Base-by-base conservation (phyloP, 2,113 vertebrate genomes). In the Piaya cayana region DNA sequence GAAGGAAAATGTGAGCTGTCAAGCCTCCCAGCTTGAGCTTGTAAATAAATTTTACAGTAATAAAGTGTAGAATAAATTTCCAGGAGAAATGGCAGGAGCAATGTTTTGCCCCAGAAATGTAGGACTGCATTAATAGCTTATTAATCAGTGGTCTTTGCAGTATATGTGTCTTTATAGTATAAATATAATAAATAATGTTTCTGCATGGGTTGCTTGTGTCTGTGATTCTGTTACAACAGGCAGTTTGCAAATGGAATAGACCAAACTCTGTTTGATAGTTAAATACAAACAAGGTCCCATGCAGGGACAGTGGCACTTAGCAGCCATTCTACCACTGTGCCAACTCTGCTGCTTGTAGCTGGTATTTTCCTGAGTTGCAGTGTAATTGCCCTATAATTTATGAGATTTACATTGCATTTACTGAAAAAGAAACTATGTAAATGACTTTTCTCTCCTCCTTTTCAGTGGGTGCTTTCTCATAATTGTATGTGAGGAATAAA, bases 1-100 rank as follows among this genome's bases (percentile, higher is more conserved):
- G 92, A 92, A 83, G 85, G 45, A 94, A 95, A 96, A 89, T 92
- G 47, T 81, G 60, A 81, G 67, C 60, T 81, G 71, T 90, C 80
- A 91, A 37, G 10, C 25, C 71, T 83, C 62, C 64, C 60, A 68
- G 72, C 93, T 69, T 27, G 72, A 92, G 56, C 7, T 53, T 65
- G n/a, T 78, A 62, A 88, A 74, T 82, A 93, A 18, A 82, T 55
- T 91, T 88, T 39, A 53, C 6, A 90, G 39, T 50, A 71, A 75
- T 60, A 21, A 53, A 63, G 53, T 62, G n/a, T 78, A 62, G 65
- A 88, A 74, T 82, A 93, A 18, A 82, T 55, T 91, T 88, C 64
- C 56, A 32, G 56, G 86, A 87, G 81, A 77, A 69, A 56, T 9
- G 12, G 65, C 53, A 56, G 86, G 59, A 36, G n/a, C 58, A 62